These are phyloP conservation scores for Furnarius figulus DNA, from an alignment of 2,113 vertebrate genomes.

Conservation along the genomic window DNA sequence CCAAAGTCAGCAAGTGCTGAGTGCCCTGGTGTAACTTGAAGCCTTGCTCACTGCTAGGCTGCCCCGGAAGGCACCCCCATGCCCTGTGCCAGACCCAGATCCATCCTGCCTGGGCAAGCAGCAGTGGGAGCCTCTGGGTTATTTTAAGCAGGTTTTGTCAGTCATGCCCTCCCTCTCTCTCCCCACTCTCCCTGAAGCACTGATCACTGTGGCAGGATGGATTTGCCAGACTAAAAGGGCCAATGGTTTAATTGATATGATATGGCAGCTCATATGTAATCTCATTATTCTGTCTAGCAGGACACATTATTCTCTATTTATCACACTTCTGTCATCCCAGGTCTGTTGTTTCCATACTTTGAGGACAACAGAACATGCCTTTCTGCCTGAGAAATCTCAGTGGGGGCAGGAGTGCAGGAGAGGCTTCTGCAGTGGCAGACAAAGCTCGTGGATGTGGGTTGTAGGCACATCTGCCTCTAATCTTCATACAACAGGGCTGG, in stretches of 20 bases:
- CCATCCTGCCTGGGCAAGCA: background rate
- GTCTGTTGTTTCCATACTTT: background rate
- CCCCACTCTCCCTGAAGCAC: background rate
- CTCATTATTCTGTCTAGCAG: constrained; percentile 62
- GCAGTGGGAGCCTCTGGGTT: background rate
- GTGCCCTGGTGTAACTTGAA: background rate
- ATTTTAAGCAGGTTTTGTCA: constrained; percentile 53
- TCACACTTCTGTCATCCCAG: constrained; percentile 21
- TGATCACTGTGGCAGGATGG: constrained; percentile 33
- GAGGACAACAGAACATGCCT: background rate
- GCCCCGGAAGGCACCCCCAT: fast-evolving
- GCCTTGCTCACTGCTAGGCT: fast-evolving
- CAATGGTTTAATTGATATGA: constrained; percentile 60
- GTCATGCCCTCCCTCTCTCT: background rate
- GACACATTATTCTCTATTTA: constrained; percentile 60
- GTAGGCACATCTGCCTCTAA: background rate
- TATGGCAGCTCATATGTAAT: constrained; percentile 63
- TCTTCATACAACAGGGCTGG: background rate
- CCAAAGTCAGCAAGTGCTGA: fast-evolving
- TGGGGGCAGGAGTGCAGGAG: background rate
- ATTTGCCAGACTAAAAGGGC: constrained; percentile 32
- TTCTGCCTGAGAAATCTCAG: background rate
- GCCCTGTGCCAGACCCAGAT: fast-evolving
- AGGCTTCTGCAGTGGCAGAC: background rate
- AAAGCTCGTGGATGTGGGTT: background rate